Evolutionary conservation across 1,140 invertebrate genomes (phyloP).

Genomic region (Metaphire vulgaris): DNA sequence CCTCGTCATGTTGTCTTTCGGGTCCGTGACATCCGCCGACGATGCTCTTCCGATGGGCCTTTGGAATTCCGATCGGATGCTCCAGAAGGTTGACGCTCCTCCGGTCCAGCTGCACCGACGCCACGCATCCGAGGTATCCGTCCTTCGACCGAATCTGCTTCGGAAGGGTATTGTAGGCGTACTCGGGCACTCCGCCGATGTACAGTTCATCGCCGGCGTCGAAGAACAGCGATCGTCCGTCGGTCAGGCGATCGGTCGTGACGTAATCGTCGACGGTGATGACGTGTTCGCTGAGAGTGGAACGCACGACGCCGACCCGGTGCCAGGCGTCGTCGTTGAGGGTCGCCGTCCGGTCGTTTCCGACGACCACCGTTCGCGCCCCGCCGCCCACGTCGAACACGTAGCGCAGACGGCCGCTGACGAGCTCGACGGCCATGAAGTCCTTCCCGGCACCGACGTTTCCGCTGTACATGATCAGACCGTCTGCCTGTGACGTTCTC

Average conservation of each 20-base stretch:
- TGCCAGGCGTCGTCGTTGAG: constrained; percentile 89
- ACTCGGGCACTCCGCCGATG: constrained; percentile 43
- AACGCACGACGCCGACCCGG: constrained; percentile 77
- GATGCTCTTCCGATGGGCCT: not conserved
- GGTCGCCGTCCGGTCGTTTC: constrained; percentile 54
- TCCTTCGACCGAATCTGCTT: constrained; percentile 71
- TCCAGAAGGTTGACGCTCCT: constrained; percentile 54
- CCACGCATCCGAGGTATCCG: constrained; percentile 90
- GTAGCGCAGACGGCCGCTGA: constrained; percentile 43
- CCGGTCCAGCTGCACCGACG: constrained; percentile 85
- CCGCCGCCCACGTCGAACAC: constrained; percentile 47
- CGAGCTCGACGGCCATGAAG: constrained; percentile 47
- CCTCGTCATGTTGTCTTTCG: not conserved
- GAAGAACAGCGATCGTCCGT: constrained; percentile 70
- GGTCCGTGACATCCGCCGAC: not conserved
- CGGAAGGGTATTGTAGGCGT: constrained; percentile 58
- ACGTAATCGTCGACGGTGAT: constrained; percentile 84
- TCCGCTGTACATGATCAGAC: constrained; percentile 7
- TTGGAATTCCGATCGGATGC: constrained; percentile 15
- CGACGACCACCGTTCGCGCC: constrained; percentile 37
- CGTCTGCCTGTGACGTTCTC: not conserved
- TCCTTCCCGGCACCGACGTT: constrained; percentile 35
- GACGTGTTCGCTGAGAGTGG: constrained; percentile 76
- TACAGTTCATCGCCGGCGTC: constrained; percentile 65
- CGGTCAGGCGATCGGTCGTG: constrained; percentile 60